Base-by-base conservation (phyloP, 2,888 invertebrate species). In the Macrostomum cliftonense region DNA sequence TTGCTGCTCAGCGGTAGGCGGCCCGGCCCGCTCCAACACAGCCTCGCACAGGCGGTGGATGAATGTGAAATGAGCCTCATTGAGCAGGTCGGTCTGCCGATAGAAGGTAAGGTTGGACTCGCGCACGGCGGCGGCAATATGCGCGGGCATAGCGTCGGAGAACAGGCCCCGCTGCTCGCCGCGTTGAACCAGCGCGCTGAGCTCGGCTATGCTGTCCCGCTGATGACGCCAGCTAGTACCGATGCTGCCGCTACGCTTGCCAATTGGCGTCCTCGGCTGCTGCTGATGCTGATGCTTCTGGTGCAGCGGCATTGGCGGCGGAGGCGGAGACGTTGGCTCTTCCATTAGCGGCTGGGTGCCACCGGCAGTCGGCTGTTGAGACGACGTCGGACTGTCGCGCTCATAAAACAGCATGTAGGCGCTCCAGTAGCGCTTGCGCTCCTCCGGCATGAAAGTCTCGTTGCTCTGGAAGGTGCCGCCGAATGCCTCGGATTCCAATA, bases 331-430 rank as follows among this genome's bases (percentile, higher is more conserved):
- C 19, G 37, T 37, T 12, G 46, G 42, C 2, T 19, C 17, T 39
- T 36, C 42, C 12, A 19, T 5, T 19, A 39, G 19, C 42, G 19
- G 36, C 17, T 40, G 17, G 13, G 46, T 19, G 16, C 39, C 37
- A 17, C 19, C 17, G 28, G 5, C 9, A 9, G 28, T 7, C 40
- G 2, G 19, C 40, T 40, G 17, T 40, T 40, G 16, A 16, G 16
- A 17, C 19, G 40, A 40, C 28, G 28, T 7, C 28, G 28, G 28
- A 54, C 71, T 69, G 49, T 65, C 57, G 45, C 64, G 62, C 52
- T 73, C 72, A 59, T 75, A 75, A 56, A 74, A 72, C 50, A 75
- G 60, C 64, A 75, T 68, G 56, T 75, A 75, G 17, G 71, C 74
- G 61, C 74, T 75, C 74, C 74, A 75, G 59, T 73, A 73, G 1